Evolutionary conservation across 2,113 vertebrate genomes (phyloP), one percentile per base, ranked within the genome.

Genomic region (Rhinopomastus cyanomelas): DNA sequence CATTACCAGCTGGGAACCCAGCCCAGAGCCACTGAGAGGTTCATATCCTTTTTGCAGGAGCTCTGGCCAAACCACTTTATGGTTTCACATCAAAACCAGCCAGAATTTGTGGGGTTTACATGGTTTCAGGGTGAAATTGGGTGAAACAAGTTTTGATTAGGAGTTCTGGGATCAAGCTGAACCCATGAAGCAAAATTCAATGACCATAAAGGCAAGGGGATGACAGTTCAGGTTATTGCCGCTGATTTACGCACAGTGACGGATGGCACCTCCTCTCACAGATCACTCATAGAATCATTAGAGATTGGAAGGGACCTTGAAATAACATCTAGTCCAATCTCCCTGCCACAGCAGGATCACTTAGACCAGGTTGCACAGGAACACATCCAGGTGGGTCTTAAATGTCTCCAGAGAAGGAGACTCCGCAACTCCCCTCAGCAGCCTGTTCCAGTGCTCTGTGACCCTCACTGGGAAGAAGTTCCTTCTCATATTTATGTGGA

Each of bases 31-130:
- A 76, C 18, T 82, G 81, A 82, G 72, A 84, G 12, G 27, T 64
- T 90, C 36, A 48, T 42, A 48, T 12, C 53, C 25, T 53, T 85
- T 80, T 65, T 79, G 25, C 69, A 57, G 21, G 62, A 93, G 89
- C 55, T 57, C 51, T 15, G 15, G 59, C 85, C 87, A 92, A 90
- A 13, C 29, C 60, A 48, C 62, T 46, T 59, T 61, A 59, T 16
- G 56, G 51, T 87, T 95, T 92, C 72, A 87, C 67, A 94, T 89
- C 85, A 91, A 92, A 94, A 80, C 14, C 29, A 42, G 37, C 22
- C 32, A 76, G 51, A 94, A 81, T 71, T 32, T 73, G 62, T 88
- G 66, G 62, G 78, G 6, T 87, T 92, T 92, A 27, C 60, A 69
- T 48, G 51, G 59, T 12, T 93, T 65, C 66, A 80, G 21, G 30